These are phyloP conservation scores for Camelus bactrianus DNA, from an alignment of 2,113 vertebrate genomes.

Conservation along the genomic window DNA sequence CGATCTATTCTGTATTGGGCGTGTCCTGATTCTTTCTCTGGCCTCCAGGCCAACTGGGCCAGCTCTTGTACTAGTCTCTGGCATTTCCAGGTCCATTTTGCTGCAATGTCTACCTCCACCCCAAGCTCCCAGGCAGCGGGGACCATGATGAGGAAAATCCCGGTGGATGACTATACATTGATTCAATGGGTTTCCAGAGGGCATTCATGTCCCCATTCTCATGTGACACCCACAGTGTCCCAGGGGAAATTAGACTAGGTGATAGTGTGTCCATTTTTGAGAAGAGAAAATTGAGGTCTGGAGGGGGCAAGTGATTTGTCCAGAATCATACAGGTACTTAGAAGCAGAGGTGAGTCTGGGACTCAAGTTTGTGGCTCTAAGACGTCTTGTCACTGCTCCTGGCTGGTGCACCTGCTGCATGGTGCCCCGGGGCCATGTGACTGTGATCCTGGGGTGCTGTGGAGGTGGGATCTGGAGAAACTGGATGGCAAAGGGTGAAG, in stretches of 20 bases:
- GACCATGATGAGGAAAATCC: neutral
- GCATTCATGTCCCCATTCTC: neutral
- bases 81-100: neutral
- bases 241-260: neutral
- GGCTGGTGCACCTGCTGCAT: neutral
- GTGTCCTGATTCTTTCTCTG: neutral
- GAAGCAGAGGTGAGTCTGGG: neutral
- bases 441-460: neutral
- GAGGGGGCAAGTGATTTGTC: neutral
- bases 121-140: neutral
- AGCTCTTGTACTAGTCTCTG: neutral
- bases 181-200: neutral
- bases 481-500: neutral
- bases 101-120: neutral
- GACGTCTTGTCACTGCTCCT: neutral
- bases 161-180: neutral
- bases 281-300: neutral
- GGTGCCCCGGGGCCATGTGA: neutral
- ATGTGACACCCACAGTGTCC: neutral
- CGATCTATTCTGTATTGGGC: neutral
- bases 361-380: neutral
- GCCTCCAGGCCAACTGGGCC: neutral
- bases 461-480: constrained; percentile 3
- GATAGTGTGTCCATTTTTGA: neutral
- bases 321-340: neutral